Evolutionary conservation across 1,140 invertebrate genomes (phyloP).

Genomic region (Sitobion miscanthi): DNA sequence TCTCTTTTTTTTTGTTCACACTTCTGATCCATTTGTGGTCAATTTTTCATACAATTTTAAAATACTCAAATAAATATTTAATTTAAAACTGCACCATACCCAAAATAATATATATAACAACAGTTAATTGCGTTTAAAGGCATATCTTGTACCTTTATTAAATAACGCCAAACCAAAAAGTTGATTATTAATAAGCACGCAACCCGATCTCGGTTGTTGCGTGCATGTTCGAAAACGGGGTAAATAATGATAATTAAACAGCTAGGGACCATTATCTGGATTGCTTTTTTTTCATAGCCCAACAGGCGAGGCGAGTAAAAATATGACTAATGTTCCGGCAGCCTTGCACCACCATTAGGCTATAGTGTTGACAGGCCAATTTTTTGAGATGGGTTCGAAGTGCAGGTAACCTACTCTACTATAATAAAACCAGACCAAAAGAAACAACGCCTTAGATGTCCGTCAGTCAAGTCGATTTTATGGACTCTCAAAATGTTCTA

Average conservation of each 20-base stretch:
- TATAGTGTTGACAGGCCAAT: background rate
- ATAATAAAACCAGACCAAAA: background rate
- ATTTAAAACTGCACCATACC: background rate
- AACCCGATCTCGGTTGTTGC: background rate
- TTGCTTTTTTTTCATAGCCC: background rate
- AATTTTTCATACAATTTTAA: background rate
- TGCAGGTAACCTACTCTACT: background rate
- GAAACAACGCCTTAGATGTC: background rate
- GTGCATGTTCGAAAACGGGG: background rate
- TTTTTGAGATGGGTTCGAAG: background rate
- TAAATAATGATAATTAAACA: slow-evolving; percentile 45
- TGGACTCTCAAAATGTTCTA: background rate
- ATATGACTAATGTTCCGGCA: background rate
- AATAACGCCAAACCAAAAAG: background rate
- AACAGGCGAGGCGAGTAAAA: background rate
- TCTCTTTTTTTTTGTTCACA: background rate
- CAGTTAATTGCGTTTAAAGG: background rate
- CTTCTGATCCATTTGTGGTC: background rate
- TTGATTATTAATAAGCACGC: background rate
- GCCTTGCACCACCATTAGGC: background rate
- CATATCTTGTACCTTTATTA: slow-evolving; percentile 9
- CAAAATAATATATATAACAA: background rate
- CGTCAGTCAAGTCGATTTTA: background rate
- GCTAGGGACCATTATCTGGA: background rate
- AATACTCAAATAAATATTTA: background rate